These are phyloP conservation scores for Phanerotoma sp. DNA, from an alignment of 2,888 invertebrate species.

Conservation along the genomic window DNA sequence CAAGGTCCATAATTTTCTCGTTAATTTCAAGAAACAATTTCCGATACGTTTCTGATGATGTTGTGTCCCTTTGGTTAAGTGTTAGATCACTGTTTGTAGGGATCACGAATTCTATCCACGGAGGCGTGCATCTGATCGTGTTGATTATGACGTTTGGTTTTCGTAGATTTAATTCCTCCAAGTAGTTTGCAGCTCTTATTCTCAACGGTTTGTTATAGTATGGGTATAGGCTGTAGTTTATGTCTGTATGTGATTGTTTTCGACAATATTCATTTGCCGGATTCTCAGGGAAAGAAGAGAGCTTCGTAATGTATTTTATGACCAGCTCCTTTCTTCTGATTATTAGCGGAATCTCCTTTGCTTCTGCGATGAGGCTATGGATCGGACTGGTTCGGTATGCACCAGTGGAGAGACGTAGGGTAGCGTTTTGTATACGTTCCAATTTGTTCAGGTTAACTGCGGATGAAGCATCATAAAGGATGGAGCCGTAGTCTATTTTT, in stretches of 20 bases:
- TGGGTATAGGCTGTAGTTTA: no score
- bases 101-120: not conserved
- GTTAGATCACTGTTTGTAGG: not conserved
- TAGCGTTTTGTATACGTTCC: conserved; percentile 9
- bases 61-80: not conserved
- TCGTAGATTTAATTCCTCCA: conserved; percentile 13
- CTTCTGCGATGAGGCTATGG: conserved; percentile 14
- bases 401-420: conserved; percentile 13
- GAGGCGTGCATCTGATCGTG: not conserved
- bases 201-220: conserved; percentile 18
- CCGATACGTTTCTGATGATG: not conserved
- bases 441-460: not conserved
- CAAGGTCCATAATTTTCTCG: not conserved
- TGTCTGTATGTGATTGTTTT: no score
- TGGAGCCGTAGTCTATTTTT: conserved; percentile 27
- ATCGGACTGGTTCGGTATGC: conserved; percentile 26
- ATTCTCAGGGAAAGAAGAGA: no score
- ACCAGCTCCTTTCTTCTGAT: no score
- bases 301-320: conserved; percentile 27
- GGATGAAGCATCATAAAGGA: conserved; percentile 20
- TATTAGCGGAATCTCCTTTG: conserved; percentile 27
- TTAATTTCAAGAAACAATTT: not conserved
- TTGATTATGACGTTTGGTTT: conserved; percentile 49
- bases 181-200: not conserved
- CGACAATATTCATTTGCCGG: no score